Base-by-base conservation (phyloP, 2,888 invertebrate genomes). In the Anorthoa munda region DNA sequence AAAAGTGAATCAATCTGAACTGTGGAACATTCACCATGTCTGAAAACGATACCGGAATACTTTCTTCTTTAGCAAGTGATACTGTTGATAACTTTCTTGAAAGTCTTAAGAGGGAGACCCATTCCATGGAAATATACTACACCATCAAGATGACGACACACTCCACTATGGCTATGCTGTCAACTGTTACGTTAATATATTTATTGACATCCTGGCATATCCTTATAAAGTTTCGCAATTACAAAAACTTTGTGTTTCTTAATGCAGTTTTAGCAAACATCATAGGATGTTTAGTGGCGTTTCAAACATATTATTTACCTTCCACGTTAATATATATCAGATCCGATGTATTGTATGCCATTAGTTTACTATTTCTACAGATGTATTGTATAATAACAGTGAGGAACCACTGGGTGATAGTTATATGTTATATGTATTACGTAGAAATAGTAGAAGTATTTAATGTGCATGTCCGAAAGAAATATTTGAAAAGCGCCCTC, bases 361-460 rank as follows among this genome's bases (percentile, higher is more conserved):
- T 11, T 15, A 7, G 39, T 2, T 2, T 12, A 7, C 2, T 26
- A 5, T 46, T 46, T 46, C 0, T 66, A 17, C 0, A 7, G 15
- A 4, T 50, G 2, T 72, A 59, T 12, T 15, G 31, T 7, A 31
- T 45, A 15, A 0, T 4, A 26, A 21, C 50, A 45, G 72, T 18
- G 0, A 51, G 45, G 11, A 15, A 45, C 2, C 18, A 45, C 26
- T 72, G 58, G 50, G 9, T 51, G 12, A 2, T 72, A 15, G 21
- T 39, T 12, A 46, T 71, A 4, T 31, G 26, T 3, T 26, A 46
- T 26, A 59, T 59, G 51, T 72, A 70, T 45, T 72, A 70, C 18
- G 21, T 59, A 4, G 72, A 72, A 1, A 18, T 71, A 21, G 71
- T 72, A 4, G 26, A 59, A 70, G 71, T 72, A 18, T 72, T 72